Evolutionary conservation across 2,113 vertebrate species (phyloP).

Genomic region (Capreolus pygargus): DNA sequence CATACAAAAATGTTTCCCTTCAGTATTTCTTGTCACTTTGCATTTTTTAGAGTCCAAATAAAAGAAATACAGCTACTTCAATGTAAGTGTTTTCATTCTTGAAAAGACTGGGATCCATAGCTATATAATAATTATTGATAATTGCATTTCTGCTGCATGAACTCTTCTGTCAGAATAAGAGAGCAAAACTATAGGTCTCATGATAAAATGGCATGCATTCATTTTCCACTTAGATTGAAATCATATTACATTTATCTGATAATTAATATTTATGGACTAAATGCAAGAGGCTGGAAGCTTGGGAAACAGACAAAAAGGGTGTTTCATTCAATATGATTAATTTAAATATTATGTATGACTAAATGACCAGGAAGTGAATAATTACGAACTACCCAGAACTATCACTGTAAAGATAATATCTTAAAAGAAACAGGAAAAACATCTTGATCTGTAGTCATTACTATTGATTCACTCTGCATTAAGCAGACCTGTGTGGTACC

Average conservation of each 20-base stretch:
- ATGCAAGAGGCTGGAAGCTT: not conserved
- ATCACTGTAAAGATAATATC: conserved; percentile 53
- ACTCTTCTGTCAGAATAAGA: not conserved
- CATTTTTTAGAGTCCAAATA: not conserved
- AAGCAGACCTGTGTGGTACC: not conserved
- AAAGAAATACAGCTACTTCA: not conserved
- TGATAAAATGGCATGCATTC: not conserved
- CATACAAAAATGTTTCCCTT: not conserved
- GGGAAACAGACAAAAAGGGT: not conserved
- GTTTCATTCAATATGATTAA: not conserved
- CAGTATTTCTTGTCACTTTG: not conserved
- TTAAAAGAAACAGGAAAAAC: conserved; percentile 5
- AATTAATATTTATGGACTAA: conserved; percentile 9
- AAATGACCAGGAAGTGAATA: not conserved
- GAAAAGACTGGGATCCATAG: not conserved
- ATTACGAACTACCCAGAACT: not conserved
- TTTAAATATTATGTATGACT: not conserved
- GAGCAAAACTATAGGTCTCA: not conserved
- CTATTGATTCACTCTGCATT: conserved; percentile 23
- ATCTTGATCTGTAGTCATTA: not conserved
- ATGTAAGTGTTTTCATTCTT: not conserved
- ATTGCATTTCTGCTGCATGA: not conserved
- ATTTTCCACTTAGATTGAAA: conserved; percentile 10
- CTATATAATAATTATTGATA: not conserved
- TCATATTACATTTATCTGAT: not conserved